Evolutionary conservation across 2,888 invertebrate species (phyloP).

Genomic region (Cephalotes varians): DNA sequence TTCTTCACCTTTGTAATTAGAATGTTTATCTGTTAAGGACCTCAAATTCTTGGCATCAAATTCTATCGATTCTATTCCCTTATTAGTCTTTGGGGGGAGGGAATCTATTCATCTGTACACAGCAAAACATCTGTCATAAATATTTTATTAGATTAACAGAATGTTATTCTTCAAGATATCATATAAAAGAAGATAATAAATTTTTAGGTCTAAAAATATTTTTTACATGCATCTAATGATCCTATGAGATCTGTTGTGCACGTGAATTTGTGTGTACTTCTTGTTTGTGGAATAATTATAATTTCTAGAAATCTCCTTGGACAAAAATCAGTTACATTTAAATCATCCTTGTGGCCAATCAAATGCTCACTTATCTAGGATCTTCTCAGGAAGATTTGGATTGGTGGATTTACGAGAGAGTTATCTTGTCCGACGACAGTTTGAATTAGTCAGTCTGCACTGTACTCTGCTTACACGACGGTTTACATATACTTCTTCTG

Average conservation of each 20-base stretch:
- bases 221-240: neutral
- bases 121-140: neutral
- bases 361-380: constrained; percentile 43
- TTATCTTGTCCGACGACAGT: constrained; percentile 45
- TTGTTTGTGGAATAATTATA: neutral
- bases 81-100: neutral
- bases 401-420: constrained; percentile 59
- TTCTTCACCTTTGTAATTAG: neutral
- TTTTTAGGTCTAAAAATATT: neutral
- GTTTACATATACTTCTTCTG: constrained; percentile 23
- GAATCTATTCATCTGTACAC: neutral
- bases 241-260: neutral
- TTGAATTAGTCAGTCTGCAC: constrained; percentile 63
- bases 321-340: constrained; percentile 21
- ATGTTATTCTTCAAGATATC: neutral
- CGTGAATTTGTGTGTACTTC: neutral
- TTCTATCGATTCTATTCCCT: neutral
- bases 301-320: neutral
- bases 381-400: constrained; percentile 51
- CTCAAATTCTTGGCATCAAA: too few relatives aligned
- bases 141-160: constrained; percentile 1
- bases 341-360: constrained; percentile 53
- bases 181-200: too few relatives aligned
- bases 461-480: constrained; percentile 46
- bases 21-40: neutral